Evolutionary conservation across 2,113 vertebrate species (phyloP).

Genomic region (Hydrochoerus hydrochaeris): DNA sequence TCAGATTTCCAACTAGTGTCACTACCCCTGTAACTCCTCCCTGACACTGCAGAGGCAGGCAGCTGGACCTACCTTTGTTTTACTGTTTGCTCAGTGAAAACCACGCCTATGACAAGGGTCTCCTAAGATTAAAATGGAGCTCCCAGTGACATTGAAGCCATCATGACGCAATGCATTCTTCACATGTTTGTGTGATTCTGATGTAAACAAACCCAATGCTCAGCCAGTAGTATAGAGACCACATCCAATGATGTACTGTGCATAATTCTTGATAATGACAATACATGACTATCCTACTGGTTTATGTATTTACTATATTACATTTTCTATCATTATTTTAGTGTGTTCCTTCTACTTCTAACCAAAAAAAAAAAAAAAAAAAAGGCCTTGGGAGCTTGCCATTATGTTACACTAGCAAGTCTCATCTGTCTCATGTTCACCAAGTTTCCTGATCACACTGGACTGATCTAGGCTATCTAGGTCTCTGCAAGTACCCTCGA

Average conservation of each 20-base stretch:
- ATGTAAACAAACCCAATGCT: neutral
- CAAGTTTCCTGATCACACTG: neutral
- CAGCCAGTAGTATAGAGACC: neutral
- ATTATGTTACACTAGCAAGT: no score
- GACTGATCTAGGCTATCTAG: neutral
- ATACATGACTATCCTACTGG: neutral
- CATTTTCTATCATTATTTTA: neutral
- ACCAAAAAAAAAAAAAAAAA: neutral
- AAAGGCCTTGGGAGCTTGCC: neutral
- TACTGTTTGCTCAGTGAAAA: neutral
- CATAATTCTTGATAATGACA: neutral
- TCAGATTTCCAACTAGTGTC: neutral
- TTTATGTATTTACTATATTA: neutral
- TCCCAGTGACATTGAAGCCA: neutral
- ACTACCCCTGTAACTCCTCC: neutral
- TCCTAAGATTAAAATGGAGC: neutral
- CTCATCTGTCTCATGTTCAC: accelerated
- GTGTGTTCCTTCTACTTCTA: neutral
- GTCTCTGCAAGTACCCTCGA: no score
- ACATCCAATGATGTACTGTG: accelerated
- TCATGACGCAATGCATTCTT: neutral
- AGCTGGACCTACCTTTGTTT: accelerated
- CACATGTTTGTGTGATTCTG: neutral
- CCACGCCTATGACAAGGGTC: no score
- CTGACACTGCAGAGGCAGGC: neutral